Evolutionary conservation across 2,113 vertebrate species (phyloP), one percentile per base, ranked within the genome.

Genomic region (Tyto alba): DNA sequence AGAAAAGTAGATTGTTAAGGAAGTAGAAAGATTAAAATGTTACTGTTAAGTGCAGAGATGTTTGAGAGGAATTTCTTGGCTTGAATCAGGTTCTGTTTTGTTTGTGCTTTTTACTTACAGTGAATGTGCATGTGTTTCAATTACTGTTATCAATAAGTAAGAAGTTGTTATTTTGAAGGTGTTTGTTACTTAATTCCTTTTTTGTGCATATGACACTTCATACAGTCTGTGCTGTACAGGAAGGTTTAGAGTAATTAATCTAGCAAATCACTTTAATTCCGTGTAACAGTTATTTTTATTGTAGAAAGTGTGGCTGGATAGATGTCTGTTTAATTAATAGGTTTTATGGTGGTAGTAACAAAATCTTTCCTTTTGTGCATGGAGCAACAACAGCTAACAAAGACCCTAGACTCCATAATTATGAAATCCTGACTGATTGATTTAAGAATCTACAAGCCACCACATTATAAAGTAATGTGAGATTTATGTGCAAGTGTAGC

Each of bases 341-440:
- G n/a, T 47, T 86, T 95, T 92, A 59, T n/a, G 85, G 55, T 1
- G 2, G 43, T 43, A 83, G 63, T 73, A 76, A 62, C 60, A 80
- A 94, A 90, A 81, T 87, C 23, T 80, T 90, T 27, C 56, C 80
- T 94, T 93, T 91, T 80, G 89, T 95, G 84, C 21, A 7, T 43
- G 81, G 71, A 83, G 71, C 62, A 92, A 62, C 83, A 95, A 47
- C 77, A 89, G 86, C 94, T 93, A 91, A 94, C 96, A 96, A 96
- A 96, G 92, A 93, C 85, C 90, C 63, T 41, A 27, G 77, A 34
- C 56, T 94, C 53, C 43, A 2, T 93, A 94, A 87, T 97, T 93
- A 80, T 62, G 68, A 96, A 83, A 86, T 93, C 30, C 72, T 95
- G 63, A 81, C 53, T 90, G 79, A 74, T 63, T 95, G 85, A 89